A percentile compares a stretch with the other conserved stretches of the same genome.
phyloP scores from a whole-genome alignment of 2,113 vertebrate genomes.

The Muntiacus muntjak region DNA sequence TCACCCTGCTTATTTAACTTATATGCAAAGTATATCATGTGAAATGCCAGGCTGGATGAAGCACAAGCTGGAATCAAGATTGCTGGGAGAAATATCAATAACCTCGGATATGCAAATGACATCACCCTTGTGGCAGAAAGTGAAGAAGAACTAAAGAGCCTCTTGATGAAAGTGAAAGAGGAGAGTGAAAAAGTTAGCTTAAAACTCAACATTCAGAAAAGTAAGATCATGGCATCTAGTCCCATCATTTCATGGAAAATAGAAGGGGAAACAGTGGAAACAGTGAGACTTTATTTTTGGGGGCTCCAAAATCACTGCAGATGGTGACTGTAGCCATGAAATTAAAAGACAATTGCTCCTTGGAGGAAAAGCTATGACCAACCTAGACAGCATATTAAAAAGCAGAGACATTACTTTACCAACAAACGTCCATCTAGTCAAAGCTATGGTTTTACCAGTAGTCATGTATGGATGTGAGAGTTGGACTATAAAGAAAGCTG shows the following conservation, averaged over 20 bases:
- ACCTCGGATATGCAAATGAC: no score
- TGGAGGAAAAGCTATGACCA: neutral
- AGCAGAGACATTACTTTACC: neutral
- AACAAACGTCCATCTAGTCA: neutral
- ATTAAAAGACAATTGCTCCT: neutral
- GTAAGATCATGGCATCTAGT: neutral
- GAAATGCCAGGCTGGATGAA: no score
- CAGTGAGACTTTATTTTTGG: accelerated
- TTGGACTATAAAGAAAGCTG: neutral
- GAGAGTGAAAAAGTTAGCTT: neutral
- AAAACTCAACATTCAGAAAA: neutral
- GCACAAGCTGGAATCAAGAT: no score
- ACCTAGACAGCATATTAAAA: neutral
- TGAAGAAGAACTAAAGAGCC: neutral
- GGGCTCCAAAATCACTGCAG: neutral
- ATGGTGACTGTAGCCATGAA: neutral
- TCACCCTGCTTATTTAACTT: no score
- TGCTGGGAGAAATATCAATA: no score
- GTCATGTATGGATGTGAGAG: neutral
- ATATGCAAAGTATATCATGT: no score
- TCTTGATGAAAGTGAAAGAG: neutral
- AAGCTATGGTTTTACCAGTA: neutral
- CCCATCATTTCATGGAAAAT: neutral
- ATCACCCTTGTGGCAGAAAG: no score
- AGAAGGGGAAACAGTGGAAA: neutral